Conservation (phyloP, 2,888 invertebrate genomes). For the Cephonodes hylas region DNA sequence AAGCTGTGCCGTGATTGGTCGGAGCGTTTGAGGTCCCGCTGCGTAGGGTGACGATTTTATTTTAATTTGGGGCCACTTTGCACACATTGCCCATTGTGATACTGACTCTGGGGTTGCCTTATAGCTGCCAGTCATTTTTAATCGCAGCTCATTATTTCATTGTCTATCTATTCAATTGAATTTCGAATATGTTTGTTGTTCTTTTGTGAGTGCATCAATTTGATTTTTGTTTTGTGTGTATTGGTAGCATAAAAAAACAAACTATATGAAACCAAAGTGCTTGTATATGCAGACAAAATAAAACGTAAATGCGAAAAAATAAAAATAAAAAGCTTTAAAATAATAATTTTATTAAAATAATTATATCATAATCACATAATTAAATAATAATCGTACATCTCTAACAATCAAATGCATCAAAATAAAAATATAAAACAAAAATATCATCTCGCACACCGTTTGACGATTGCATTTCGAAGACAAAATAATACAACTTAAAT, state of each 20-base stretch:
- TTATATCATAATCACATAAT: background rate
- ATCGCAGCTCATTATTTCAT: constrained; percentile 54
- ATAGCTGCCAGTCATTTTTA: constrained; percentile 69
- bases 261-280: background rate
- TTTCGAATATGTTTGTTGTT: background rate
- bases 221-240: background rate
- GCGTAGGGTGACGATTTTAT: constrained; percentile 52
- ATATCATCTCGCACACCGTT: background rate
- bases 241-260: background rate
- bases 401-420: constrained; percentile 14
- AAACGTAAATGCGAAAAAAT: background rate
- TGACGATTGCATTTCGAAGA: background rate
- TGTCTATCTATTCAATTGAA: background rate
- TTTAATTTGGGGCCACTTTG: constrained; percentile 70
- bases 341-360: background rate
- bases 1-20: constrained; percentile 51
- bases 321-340: background rate
- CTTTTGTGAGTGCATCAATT: background rate
- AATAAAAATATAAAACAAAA: background rate
- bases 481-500: background rate
- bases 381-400: constrained; percentile 5
- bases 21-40: constrained; percentile 27
- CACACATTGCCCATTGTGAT: constrained; percentile 77
- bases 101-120: constrained; percentile 73
- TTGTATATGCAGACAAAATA: background rate